Evolutionary conservation across 1,140 invertebrate species (phyloP).

Genomic region (Dreissena polymorpha): DNA sequence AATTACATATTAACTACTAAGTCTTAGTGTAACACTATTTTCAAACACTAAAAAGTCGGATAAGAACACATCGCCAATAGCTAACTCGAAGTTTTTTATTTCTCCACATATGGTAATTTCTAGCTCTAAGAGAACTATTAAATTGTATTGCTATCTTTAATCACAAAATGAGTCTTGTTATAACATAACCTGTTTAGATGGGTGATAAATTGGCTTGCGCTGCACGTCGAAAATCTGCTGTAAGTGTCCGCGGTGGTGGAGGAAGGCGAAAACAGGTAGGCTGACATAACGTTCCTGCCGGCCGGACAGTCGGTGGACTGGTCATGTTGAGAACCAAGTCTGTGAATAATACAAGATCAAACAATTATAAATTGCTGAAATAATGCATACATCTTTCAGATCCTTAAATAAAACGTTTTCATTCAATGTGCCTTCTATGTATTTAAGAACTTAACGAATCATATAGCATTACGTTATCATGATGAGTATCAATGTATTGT

Average conservation of each 20-base stretch:
- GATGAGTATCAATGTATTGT: too few relatives aligned
- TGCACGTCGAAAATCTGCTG: too few relatives aligned
- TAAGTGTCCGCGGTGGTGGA: neutral
- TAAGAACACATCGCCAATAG: neutral
- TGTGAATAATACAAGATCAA: neutral
- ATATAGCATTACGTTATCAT: too few relatives aligned
- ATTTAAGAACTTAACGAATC: too few relatives aligned
- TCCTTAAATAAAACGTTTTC: too few relatives aligned
- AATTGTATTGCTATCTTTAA: too few relatives aligned
- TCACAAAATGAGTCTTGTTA: neutral
- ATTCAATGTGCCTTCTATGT: too few relatives aligned
- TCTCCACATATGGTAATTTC: too few relatives aligned
- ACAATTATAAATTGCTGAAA: neutral
- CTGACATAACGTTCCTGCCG: neutral
- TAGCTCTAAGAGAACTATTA: too few relatives aligned
- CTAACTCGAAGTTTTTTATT: neutral
- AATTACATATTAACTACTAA: too few relatives aligned
- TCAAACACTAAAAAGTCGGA: neutral
- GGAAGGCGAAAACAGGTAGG: neutral
- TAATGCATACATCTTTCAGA: neutral
- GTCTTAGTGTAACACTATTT: too few relatives aligned
- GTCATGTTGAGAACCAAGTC: neutral
- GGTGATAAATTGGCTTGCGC: too few relatives aligned
- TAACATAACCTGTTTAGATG: neutral
- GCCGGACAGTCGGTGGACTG: neutral